A percentile compares a stretch with the other conserved stretches of the same genome.
Evolutionary conservation across 2,888 invertebrate species (phyloP).

Genomic region (Ophioninae sp.): DNA sequence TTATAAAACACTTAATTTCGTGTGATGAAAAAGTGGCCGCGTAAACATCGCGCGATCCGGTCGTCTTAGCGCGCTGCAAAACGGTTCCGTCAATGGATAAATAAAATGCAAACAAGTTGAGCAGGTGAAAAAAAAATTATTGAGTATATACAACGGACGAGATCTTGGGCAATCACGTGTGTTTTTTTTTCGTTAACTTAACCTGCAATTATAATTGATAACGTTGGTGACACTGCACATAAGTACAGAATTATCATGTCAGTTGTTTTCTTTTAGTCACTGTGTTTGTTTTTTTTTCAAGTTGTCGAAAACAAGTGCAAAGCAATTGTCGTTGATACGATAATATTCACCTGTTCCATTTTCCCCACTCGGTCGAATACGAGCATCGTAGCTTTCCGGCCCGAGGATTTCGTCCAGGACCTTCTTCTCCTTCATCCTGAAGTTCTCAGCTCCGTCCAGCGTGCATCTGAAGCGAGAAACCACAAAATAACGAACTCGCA

Average conservation of each 20-base stretch:
- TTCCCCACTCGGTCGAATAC: constrained; percentile 95
- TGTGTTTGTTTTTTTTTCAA: neutral
- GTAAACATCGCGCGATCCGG: no score
- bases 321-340: constrained; percentile 9
- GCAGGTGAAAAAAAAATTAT: neutral
- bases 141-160: neutral
- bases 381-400: constrained; percentile 94
- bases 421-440: constrained; percentile 96
- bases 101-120: neutral
- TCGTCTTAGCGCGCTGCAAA: neutral
- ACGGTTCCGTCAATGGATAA: neutral
- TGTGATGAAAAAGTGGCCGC: no score
- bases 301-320: neutral
- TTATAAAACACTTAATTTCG: no score
- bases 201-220: neutral
- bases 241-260: neutral
- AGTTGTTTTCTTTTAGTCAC: constrained; percentile 9
- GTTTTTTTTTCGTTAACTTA: neutral
- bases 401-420: constrained; percentile 96
- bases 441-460: constrained; percentile 92
- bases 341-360: constrained; percentile 93
- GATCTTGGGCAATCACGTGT: neutral
- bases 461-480: constrained; percentile 84
- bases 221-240: neutral
- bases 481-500: constrained; percentile 1